Evolutionary conservation across 2,113 vertebrate genomes (phyloP), one percentile per base, ranked within the genome.

Genomic region (Notothenia coriiceps): DNA sequence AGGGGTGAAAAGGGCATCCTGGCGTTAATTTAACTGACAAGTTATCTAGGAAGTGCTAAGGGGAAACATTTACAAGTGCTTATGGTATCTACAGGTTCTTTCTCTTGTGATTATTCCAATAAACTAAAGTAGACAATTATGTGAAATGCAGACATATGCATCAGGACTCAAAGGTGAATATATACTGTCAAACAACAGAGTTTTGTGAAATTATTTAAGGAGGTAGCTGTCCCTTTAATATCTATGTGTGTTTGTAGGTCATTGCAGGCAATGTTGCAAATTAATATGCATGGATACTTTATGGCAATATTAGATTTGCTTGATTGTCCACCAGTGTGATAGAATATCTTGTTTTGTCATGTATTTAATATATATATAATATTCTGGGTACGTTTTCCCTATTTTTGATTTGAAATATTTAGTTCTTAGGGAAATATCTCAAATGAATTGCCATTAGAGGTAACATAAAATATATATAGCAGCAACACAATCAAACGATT

Each of bases 11-110:
- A 20, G 82, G 79, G 59, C 70, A 91, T 79, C 61, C 56, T 75
- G 70, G 74, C 82, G 84, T 89, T 82, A 88, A 84, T 83, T 65
- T 25, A 33, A 69, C 65, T 68, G 74, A 77, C 72, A 70, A 60
- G 67, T 66, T 17, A 44, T 35, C 15, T 33, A 54, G n/a, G 4
- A 47, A 18, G 11, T 25, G 22, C 6, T 20, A 29, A 43, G 40
- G 2, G 15, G 69, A 6, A 57, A 7, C 4, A 74, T 2, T 64
- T 22, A 51, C 4, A 73, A 55, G 63, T 79, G 15, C 60, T 61
- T 33, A 52, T 47, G 44, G n/a, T 54, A 18, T 35, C 1, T 17
- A 13, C 14, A 66, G 5, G 47, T 22, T 56, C 9, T 49, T 22
- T 33, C 7, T 67, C 6, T 22, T 20, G 10, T 33, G 4, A 22